Evolutionary conservation across 2,797 vertebrate genomes (phyloP), one percentile per base, ranked within the genome.

Genomic region (Myripristis murdjan): DNA sequence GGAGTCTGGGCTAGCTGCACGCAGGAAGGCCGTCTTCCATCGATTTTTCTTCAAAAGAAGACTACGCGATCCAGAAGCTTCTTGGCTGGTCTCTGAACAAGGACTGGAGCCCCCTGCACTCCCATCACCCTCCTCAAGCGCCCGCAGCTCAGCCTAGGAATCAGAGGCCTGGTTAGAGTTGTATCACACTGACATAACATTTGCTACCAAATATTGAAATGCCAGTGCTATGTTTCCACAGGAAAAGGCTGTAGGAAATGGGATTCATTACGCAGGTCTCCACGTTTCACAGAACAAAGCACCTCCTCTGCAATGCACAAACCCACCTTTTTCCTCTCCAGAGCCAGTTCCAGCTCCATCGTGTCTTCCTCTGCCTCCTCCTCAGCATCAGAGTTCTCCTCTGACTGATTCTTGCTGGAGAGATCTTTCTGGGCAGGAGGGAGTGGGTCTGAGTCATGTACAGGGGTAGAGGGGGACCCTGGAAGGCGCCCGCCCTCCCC

Each of bases 41-140:
- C 96, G 96, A 37, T 94, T 95, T 81, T 95, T 93, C 86, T 96
- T 96, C 10, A 93, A 75, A 22, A 88, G 83, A 46, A 92, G 52
- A 52, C 91, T 92, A 47, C 91, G 95, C 74, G 93, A 80, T 1
- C 91, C 89, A 2, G 86, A 54, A 5, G 87, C 81, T 0, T 99
- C 98, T 89, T 97, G 97, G 89, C 98, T 98, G 0, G 94, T 85
- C 0, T 99, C 98, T 0, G 98, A 99, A 81, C 93, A 94, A 0
- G 98, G 98, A 88, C 98, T 99, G 43, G 97, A 99, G 63, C 96
- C 97, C 0, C 95, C 96, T 0, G 94, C 85, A 3, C 97, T 99
- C 24, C 92, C 96, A n/a, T 99, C 98, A 0, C 97, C 97, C 75
- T 99, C 98, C 85, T 99, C 98, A 75, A 99, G 86, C 0, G 98